Evolutionary conservation across 2,113 vertebrate species (phyloP), one percentile per base, ranked within the genome.

Genomic region (Hippocampus zosterae): DNA sequence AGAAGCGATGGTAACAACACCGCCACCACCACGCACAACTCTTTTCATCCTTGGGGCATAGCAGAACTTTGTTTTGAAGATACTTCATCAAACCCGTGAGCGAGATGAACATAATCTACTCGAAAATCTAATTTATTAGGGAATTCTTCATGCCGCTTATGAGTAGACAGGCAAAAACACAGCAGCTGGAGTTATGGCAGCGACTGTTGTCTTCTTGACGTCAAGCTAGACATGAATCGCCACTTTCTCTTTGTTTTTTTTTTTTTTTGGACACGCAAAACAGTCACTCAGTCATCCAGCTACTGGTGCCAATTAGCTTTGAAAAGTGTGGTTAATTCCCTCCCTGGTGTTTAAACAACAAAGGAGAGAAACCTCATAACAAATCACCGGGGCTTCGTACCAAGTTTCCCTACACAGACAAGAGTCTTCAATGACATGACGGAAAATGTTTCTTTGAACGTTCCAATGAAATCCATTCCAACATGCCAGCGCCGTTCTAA

Each of bases 391-490:
- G 21, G 33, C 60, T 62, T 21, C 33, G 11, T 40, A 62, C 33
- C 60, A 37, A 44, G 40, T 64, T 64, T 64, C 12, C 11, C 9
- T 6, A 25, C 55, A 27, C 23, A 27, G 55, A 57, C 55, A 25
- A 37, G 61, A 64, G 21, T 8, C 61, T 64, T 64, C 40, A 8
- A 64, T 64, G 37, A 44, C 74, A 70, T 67, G 29, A 83, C 23
- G 62, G 62, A 65, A 65, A 65, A 40, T 65, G 21, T 41, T 23
- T 69, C 53, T 67, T 8, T 72, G 46, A 63, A 74, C 52, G 52
- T 46, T 68, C 4, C 61, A 67, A 71, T 62, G 0, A 72, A 74
- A 75, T 61, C 64, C 69, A 68, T 70, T 69, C 67, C 59, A 69
- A 23, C 21, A 8, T 42, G 57, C 65, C 65, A 0, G 37, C 60